These are phyloP conservation scores for Empidonax traillii DNA, from an alignment of 2,113 vertebrate species.

Conservation along the genomic window DNA sequence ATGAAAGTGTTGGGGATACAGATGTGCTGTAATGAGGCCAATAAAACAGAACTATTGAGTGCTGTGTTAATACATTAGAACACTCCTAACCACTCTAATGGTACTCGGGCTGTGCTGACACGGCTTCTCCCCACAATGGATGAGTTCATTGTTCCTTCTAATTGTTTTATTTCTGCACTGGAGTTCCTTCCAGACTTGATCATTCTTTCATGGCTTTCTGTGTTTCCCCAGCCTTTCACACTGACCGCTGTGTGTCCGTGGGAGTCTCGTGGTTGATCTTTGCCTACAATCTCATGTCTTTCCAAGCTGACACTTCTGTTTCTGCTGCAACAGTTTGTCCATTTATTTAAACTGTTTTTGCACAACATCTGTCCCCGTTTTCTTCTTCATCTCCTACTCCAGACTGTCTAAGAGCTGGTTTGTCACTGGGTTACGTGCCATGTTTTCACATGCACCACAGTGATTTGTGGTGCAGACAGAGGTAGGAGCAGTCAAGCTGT, in stretches of 20 bases:
- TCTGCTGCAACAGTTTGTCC: background rate
- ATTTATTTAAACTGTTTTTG: background rate
- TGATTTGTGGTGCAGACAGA: background rate
- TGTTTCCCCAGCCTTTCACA: background rate
- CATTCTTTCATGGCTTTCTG: background rate
- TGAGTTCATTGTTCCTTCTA: slow-evolving; percentile 37
- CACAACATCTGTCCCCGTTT: background rate
- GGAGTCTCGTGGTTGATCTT: background rate
- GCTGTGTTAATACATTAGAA: background rate
- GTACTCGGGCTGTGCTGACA: background rate
- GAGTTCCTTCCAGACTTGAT: background rate
- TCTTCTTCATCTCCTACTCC: background rate
- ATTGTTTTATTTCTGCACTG: background rate
- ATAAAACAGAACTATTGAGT: slow-evolving; percentile 34
- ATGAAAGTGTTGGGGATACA: slow-evolving; percentile 17
- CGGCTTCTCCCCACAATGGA: background rate
- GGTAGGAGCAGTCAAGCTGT: background rate
- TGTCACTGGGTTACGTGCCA: background rate
- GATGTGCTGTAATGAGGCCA: slow-evolving; percentile 23
- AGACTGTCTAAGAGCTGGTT: background rate
- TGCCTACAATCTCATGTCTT: background rate
- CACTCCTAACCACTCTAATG: background rate
- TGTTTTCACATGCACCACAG: background rate
- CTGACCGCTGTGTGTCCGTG: background rate
- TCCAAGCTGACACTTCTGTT: background rate